Conservation (phyloP, 2,113 vertebrate genomes). For the Triplophysa dalaica region DNA sequence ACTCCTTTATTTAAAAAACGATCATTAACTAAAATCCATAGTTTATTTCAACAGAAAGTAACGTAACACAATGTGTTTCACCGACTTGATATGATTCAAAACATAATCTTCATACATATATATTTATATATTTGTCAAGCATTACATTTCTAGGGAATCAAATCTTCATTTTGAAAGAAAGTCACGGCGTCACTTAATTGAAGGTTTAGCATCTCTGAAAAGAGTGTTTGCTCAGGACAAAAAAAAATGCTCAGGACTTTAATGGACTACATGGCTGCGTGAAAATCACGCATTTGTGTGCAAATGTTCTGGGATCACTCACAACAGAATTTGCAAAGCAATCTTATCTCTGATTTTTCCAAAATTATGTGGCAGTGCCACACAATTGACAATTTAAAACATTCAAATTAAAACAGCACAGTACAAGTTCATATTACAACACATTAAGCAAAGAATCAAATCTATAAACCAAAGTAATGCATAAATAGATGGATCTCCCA, state of each 20-base stretch:
- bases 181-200: not conserved
- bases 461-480: constrained; percentile 64
- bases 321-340: constrained; percentile 51
- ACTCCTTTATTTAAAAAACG: not conserved
- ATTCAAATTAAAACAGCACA: constrained; percentile 49
- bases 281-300: constrained; percentile 51
- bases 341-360: constrained; percentile 21
- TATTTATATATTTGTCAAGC: constrained; percentile 27
- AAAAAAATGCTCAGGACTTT: constrained; percentile 18
- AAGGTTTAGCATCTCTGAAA: not conserved
- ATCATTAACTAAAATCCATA: constrained; percentile 15
- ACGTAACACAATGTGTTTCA: not conserved
- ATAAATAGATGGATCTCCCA: constrained; percentile 72
- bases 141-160: constrained; percentile 41
- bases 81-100: not conserved
- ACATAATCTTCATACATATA: constrained; percentile 4
- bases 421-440: not conserved
- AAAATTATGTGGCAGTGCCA: constrained; percentile 4
- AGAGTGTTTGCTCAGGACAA: not conserved
- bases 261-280: not conserved
- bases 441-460: constrained; percentile 53
- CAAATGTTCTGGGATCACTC: constrained; percentile 56
- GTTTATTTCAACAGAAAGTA: constrained; percentile 3
- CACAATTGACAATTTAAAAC: constrained; percentile 50
- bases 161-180: constrained; percentile 32